Conservation (phyloP, 2,888 invertebrate species). For the Therioaphis trifolii region DNA sequence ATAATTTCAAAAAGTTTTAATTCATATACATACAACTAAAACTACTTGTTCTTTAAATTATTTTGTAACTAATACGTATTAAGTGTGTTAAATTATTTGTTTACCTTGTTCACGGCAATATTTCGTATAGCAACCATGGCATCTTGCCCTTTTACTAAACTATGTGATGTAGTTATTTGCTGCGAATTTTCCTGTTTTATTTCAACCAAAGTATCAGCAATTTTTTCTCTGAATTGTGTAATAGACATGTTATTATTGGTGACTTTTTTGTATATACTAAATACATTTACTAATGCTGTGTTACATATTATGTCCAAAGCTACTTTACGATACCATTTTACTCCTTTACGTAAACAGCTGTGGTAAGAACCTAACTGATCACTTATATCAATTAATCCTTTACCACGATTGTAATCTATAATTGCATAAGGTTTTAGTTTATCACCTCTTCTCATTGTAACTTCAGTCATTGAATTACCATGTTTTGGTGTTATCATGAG, state of each 20-base stretch:
- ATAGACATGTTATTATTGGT: slow-evolving; percentile 31
- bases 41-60: slow-evolving; percentile 18
- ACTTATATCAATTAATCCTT: slow-evolving; percentile 37
- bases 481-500: slow-evolving; percentile 25
- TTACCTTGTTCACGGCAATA: slow-evolving; percentile 30
- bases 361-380: too few relatives aligned
- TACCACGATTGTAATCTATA: slow-evolving; percentile 33
- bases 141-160: slow-evolving; percentile 22
- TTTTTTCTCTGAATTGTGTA: slow-evolving; percentile 7
- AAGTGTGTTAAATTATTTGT: too few relatives aligned
- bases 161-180: slow-evolving; percentile 18
- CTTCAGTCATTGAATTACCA: slow-evolving; percentile 3
- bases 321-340: slow-evolving; percentile 31
- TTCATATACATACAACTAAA: slow-evolving; percentile 16
- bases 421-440: too few relatives aligned
- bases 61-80: too few relatives aligned
- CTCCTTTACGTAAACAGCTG: too few relatives aligned
- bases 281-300: slow-evolving; percentile 26
- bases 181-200: not conserved
- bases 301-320: slow-evolving; percentile 32
- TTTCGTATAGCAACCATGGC: slow-evolving; percentile 18
- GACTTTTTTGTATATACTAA: slow-evolving; percentile 26
- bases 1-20: slow-evolving; percentile 21
- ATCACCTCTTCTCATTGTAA: not conserved
- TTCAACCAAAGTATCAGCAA: not conserved